phyloP scores from a whole-genome alignment of 2,113 vertebrate species.

The Phyllostomus hastatus region DNA sequence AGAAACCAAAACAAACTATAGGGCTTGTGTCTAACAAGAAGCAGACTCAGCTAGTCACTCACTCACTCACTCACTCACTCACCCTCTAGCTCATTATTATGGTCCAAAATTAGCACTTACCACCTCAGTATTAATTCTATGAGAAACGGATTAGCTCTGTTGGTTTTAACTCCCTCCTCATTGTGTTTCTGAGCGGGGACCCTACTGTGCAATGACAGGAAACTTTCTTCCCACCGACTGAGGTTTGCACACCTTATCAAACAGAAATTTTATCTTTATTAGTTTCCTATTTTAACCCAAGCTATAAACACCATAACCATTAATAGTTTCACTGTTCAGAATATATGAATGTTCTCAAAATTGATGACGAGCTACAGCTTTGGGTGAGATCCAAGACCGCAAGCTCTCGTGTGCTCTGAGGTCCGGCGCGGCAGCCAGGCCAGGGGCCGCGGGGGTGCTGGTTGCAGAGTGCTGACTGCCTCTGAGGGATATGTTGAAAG shows the following conservation, averaged over 20 bases:
- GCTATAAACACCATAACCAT: conserved; percentile 74
- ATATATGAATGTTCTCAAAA: conserved; percentile 62
- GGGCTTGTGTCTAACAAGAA: conserved; percentile 13
- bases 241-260: conserved; percentile 59
- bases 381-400: conserved; percentile 26
- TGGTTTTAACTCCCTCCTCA: neutral
- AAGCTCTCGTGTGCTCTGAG: conserved; percentile 42
- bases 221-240: conserved; percentile 23
- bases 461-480: neutral
- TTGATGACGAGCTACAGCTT: conserved; percentile 58
- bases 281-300: conserved; percentile 69
- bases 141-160: neutral
- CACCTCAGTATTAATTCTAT: neutral
- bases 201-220: neutral
- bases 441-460: neutral
- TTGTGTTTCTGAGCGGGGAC: neutral
- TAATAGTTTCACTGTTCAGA: conserved; percentile 63
- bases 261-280: conserved; percentile 66
- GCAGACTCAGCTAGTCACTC: neutral
- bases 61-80: neutral
- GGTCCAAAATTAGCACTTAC: conserved; percentile 46
- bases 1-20: conserved; percentile 25
- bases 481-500: neutral
- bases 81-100: neutral
- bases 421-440: neutral